Base-by-base conservation (phyloP, 2,888 invertebrate species). In the Drosophila helvetica region DNA sequence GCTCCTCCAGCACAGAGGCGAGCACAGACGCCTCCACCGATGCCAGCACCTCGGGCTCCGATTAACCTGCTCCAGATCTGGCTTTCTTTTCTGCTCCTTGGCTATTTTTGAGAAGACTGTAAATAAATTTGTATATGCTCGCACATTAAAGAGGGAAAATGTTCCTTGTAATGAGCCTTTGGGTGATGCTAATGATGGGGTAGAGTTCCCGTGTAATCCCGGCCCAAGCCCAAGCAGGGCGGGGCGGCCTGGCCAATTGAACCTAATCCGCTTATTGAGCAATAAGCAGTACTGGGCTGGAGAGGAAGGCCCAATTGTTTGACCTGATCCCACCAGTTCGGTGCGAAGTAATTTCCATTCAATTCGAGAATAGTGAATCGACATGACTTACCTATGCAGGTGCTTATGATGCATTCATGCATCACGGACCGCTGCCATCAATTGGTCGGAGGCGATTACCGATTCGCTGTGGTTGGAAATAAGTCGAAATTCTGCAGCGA, bases 1-100 rank as follows among this genome's bases (percentile, higher is more conserved):
- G 30, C 30, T 30, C 30, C 9, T 0, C 33, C 4, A 33, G 33
- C n/a, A 61, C 62, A 10, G 67, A 47, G 47, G 47, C 66, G 2
- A 8, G 17, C n/a, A 65, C 65, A 12, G 45, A 19, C 38, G 15
- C 22, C 9, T 9, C 43, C 6, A 59, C 59, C 43, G 58, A 33
- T 4, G 12, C 38, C 19, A 38, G 38, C 10, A 10, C 15, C 15
- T 7, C 18, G 25, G 43, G 8, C 2, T 1, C 62, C 22, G n/a
- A 0, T 1, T 62, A 62, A 27, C 6, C 18, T 47, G 9, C 6
- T 47, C 3, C n/a, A 19, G 17, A 2, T 25, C 12, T n/a, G 38
- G n/a, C 3, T 54, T 22, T 7, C 22, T n/a, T n/a, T 38, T 1
- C 25, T 51, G 38, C 12, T 38, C 27, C 47, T 50, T 10, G 48